A percentile compares a stretch with the other conserved stretches of the same genome.
phyloP scores from a whole-genome alignment of 2,113 vertebrate species.

The Plectropomus leopardus region DNA sequence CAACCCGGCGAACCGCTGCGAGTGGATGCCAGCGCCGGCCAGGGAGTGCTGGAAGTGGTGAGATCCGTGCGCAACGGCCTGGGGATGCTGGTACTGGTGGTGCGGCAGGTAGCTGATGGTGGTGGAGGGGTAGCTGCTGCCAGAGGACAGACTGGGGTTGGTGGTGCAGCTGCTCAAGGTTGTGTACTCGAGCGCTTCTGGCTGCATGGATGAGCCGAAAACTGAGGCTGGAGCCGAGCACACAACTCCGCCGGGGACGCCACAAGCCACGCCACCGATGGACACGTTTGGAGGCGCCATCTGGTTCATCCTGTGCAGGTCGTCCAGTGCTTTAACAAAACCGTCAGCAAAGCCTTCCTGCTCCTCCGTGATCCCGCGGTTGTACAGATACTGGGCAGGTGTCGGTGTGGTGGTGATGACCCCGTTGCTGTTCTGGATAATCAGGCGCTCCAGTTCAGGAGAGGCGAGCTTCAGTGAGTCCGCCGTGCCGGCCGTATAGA shows the following conservation, averaged over 20 bases:
- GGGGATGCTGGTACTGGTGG: constrained; percentile 85
- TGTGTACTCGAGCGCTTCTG: constrained; percentile 90
- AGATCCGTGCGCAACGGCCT: constrained; percentile 79
- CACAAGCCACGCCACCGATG: constrained; percentile 80
- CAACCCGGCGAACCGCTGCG: constrained; percentile 80
- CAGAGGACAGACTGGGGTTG: constrained; percentile 82
- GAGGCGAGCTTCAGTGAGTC: constrained; percentile 92
- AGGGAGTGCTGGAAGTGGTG: constrained; percentile 84
- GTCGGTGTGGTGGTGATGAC: constrained; percentile 91
- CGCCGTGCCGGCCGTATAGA: constrained; percentile 75
- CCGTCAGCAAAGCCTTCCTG: constrained; percentile 93
- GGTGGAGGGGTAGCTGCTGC: constrained; percentile 81
- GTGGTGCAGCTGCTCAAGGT: constrained; percentile 88
- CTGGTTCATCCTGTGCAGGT: constrained; percentile 95
- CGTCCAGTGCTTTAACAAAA: constrained; percentile 94
- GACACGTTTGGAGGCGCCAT: constrained; percentile 94
- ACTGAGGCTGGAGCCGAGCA: constrained; percentile 82
- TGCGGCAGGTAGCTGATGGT: constrained; percentile 89
- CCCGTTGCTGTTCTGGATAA: constrained; percentile 93
- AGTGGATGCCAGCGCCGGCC: constrained; percentile 71
- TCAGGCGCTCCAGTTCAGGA: constrained; percentile 92
- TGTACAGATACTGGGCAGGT: constrained; percentile 86
- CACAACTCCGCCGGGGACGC: neutral
- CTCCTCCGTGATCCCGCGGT: constrained; percentile 89
- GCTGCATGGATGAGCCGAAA: constrained; percentile 84